Conservation (phyloP, 2,797 vertebrate genomes). For the Sitta carolinensis region DNA sequence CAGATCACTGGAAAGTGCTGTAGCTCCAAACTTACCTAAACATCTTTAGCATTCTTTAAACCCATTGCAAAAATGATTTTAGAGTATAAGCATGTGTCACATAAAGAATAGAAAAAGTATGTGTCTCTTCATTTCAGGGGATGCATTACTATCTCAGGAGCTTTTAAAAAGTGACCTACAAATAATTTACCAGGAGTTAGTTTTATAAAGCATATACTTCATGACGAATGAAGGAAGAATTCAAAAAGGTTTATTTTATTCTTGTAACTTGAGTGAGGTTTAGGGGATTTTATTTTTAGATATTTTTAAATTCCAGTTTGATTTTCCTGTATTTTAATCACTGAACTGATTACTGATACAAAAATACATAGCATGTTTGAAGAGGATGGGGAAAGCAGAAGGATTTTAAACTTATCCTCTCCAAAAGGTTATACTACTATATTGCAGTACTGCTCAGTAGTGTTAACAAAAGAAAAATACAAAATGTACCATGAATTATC, state of each 20-base stretch:
- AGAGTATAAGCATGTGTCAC: neutral
- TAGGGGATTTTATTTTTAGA: neutral
- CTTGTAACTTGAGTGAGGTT: neutral
- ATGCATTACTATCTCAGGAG: neutral
- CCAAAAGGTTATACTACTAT: neutral
- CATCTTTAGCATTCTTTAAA: constrained; percentile 36
- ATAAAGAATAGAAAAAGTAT: neutral
- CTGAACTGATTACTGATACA: neutral
- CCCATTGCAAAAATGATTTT: constrained; percentile 27
- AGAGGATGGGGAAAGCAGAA: neutral
- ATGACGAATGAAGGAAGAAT: neutral
- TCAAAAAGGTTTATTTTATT: neutral
- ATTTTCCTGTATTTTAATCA: constrained; percentile 38
- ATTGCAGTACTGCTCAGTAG: neutral
- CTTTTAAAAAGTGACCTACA: constrained; percentile 13
- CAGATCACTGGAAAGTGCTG: neutral
- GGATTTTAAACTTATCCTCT: neutral
- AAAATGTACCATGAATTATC: neutral
- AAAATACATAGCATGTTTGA: neutral
- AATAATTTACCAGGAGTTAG: neutral
- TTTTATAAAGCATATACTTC: neutral
- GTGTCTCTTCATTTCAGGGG: constrained; percentile 22
- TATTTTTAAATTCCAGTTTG: neutral
- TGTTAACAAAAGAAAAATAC: constrained; percentile 23
- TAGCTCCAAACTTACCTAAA: constrained; percentile 11